phyloP scores from a whole-genome alignment of 2,888 invertebrate genomes.

The Scaptodrosophila latifasciaeformis region DNA sequence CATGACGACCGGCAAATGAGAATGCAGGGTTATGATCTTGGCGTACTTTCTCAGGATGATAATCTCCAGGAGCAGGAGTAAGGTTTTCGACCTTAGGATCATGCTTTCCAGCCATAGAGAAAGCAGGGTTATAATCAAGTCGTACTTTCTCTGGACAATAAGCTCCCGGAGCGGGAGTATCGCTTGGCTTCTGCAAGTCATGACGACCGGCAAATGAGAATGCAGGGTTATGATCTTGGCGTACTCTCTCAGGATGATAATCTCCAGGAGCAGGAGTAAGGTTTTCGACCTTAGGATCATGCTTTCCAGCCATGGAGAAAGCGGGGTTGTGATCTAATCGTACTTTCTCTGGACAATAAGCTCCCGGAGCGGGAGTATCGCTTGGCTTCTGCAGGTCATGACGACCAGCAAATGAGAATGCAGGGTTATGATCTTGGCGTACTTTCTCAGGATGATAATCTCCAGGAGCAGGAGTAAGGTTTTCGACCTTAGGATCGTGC shows the following conservation, averaged over 20 bases:
- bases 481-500: constrained; percentile 75
- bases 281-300: constrained; percentile 74
- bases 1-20: constrained; percentile 34
- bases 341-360: constrained; percentile 78
- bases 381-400: constrained; percentile 68
- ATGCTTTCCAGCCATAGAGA: constrained; percentile 75
- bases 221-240: constrained; percentile 76
- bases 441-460: constrained; percentile 79
- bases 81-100: constrained; percentile 71
- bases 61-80: constrained; percentile 77
- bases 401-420: constrained; percentile 73
- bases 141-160: constrained; percentile 78
- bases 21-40: constrained; percentile 55
- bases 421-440: constrained; percentile 74
- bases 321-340: constrained; percentile 63
- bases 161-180: constrained; percentile 80
- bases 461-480: constrained; percentile 80
- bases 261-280: constrained; percentile 76
- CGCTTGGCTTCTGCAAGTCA: constrained; percentile 72
- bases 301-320: constrained; percentile 81
- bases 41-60: constrained; percentile 76
- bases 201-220: constrained; percentile 75
- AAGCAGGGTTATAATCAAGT: constrained; percentile 73
- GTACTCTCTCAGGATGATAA: constrained; percentile 76
- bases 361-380: constrained; percentile 76